Percentiles rank a stretch among this genome's conserved stretches.
phyloP scores from a whole-genome alignment of 2,888 invertebrate species.

The Tetragonula carbonaria region DNA sequence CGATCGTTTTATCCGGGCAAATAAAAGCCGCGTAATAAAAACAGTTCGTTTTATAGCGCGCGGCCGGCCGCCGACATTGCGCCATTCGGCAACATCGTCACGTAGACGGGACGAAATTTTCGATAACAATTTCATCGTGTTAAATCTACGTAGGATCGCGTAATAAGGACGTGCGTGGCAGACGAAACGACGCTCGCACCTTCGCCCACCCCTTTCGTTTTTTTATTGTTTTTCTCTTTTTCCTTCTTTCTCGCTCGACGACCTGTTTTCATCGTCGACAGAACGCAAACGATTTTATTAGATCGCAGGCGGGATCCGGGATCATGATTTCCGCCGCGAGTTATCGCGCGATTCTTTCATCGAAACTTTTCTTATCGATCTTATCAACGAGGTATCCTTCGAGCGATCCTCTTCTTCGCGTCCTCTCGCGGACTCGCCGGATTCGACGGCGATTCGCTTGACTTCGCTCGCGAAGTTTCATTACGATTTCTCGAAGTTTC shows the following conservation, averaged over 20 bases:
- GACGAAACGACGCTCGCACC: not conserved
- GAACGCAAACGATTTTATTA: not conserved
- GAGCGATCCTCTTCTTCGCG: too few species aligned
- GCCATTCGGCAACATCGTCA: not conserved
- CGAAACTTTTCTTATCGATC: conserved; percentile 3
- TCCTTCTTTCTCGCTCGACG: not conserved
- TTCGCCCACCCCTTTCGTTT: too few species aligned
- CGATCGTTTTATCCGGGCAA: not conserved
- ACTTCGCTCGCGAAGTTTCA: too few species aligned
- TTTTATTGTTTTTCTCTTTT: too few species aligned
- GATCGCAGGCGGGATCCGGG: not conserved
- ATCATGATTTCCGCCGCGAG: not conserved
- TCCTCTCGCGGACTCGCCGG: too few species aligned
- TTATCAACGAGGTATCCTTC: not conserved
- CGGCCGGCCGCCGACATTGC: not conserved
- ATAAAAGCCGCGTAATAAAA: not conserved
- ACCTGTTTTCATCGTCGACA: conserved; percentile 3
- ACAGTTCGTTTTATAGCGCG: not conserved
- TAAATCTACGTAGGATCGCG: conserved; percentile 30
- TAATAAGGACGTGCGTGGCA: conserved; percentile 24
- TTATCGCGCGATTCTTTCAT: not conserved
- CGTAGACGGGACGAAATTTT: conserved; percentile 17
- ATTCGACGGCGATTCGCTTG: too few species aligned
- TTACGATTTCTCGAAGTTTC: too few species aligned
- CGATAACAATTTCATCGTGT: conserved; percentile 32